Evolutionary conservation across 1,140 invertebrate genomes (phyloP).

Genomic region (Sinella curviseta): DNA sequence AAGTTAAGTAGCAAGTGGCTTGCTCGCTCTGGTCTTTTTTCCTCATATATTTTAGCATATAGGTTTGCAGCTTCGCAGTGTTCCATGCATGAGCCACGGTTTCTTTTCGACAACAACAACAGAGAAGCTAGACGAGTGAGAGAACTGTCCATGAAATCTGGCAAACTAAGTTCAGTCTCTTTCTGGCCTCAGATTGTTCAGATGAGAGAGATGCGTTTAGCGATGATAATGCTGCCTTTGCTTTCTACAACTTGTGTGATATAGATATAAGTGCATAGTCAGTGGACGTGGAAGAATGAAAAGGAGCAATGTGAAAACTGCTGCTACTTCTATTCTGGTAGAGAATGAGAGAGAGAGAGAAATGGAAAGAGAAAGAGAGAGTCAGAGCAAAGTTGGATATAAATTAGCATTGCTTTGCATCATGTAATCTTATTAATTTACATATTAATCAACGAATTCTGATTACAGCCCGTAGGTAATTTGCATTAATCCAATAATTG

Average conservation of each 20-base stretch:
- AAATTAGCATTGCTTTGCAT: constrained; percentile 53
- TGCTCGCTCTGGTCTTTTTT: no score
- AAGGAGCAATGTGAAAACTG: neutral
- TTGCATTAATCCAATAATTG: constrained; percentile 92
- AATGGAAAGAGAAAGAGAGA: constrained; percentile 35
- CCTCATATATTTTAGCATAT: no score
- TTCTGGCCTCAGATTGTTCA: constrained; percentile 8
- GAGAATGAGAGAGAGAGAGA: constrained; percentile 34
- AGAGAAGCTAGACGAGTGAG: neutral
- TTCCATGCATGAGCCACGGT: no score
- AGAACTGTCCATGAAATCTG: constrained; percentile 2
- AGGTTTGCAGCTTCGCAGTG: no score
- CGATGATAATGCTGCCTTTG: neutral
- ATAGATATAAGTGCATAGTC: neutral
- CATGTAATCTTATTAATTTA: constrained; percentile 93
- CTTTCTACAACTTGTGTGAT: constrained; percentile 2
- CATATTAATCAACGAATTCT: constrained; percentile 97
- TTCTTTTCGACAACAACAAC: neutral
- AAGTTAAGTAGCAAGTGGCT: no score
- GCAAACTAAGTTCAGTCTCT: constrained; percentile 5
- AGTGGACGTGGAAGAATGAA: neutral
- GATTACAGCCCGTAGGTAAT: constrained; percentile 74
- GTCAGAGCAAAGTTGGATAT: constrained; percentile 49
- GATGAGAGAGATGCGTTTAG: neutral
- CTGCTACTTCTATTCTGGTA: neutral